phyloP scores from a whole-genome alignment of 2,888 invertebrate species.

The Cinara cedri region DNA sequence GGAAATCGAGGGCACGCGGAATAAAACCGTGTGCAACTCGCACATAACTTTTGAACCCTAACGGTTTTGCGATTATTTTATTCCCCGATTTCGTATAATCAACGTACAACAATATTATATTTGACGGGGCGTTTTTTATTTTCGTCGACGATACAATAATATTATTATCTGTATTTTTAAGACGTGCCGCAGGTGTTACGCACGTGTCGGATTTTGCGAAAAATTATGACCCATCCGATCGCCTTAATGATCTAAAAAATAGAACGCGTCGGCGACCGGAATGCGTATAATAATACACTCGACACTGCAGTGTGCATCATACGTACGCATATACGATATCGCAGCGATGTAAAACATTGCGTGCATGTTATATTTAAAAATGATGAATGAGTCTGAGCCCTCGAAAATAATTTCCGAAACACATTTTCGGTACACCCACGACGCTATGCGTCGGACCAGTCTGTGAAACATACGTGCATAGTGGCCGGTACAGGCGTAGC shows the following conservation, averaged over 20 bases:
- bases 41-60: no score
- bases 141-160: background rate
- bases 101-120: no score
- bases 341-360: background rate
- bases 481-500: no score
- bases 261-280: background rate
- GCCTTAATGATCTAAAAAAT: slow-evolving; percentile 52
- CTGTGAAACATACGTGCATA: no score
- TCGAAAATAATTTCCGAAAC: background rate
- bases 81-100: no score
- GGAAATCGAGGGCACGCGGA: no score
- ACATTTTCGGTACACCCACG: background rate
- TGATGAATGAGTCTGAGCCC: slow-evolving; percentile 42
- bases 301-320: no score
- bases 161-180: background rate
- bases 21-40: no score
- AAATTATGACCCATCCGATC: slow-evolving; percentile 31
- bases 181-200: background rate
- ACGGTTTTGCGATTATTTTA: no score
- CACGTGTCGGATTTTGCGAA: slow-evolving; percentile 48
- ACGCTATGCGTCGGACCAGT: no score
- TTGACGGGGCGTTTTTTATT: background rate
- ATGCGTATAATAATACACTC: no score
- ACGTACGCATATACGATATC: background rate
- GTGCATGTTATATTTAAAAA: slow-evolving; percentile 31